Evolutionary conservation across 2,113 vertebrate genomes (phyloP).

Genomic region (Pseudorasbora parva): DNA sequence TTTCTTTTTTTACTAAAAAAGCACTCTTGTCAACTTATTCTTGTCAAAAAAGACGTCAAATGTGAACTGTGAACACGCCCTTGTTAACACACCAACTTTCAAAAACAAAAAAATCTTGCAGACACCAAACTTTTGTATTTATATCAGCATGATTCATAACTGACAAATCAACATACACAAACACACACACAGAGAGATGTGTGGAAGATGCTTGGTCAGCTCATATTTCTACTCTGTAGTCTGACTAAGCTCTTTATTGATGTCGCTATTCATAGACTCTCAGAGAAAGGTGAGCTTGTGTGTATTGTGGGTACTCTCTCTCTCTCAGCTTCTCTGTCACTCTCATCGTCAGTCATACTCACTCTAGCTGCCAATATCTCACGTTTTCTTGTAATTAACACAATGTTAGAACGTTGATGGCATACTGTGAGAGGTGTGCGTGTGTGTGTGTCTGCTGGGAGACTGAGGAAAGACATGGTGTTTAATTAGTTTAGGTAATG

Average conservation of each 20-base stretch:
- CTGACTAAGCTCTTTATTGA: conserved; percentile 36
- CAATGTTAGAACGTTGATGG: conserved; percentile 51
- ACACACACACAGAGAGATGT: background rate
- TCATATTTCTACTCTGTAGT: conserved; percentile 43
- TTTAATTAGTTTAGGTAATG: conserved; percentile 77
- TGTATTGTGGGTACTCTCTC: background rate
- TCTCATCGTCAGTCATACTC: conserved; percentile 1
- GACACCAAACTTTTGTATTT: background rate
- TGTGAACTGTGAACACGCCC: too few species aligned
- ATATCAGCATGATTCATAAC: background rate
- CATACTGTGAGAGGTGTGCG: conserved; percentile 57
- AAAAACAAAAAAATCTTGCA: background rate
- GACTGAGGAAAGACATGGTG: conserved; percentile 56
- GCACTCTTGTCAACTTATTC: too few species aligned
- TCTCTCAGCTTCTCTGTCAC: background rate
- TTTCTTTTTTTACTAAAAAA: too few species aligned
- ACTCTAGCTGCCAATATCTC: background rate
- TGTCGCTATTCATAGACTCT: conserved; percentile 36
- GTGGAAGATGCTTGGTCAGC: conserved; percentile 15
- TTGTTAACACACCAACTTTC: too few species aligned
- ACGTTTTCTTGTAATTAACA: conserved; percentile 24
- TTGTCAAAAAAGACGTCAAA: too few species aligned
- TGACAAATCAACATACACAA: background rate
- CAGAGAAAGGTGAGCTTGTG: conserved; percentile 39
- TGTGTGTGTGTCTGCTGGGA: conserved; percentile 56